Conservation (phyloP, 2,888 invertebrate species). For the Sabellastarte sp. region DNA sequence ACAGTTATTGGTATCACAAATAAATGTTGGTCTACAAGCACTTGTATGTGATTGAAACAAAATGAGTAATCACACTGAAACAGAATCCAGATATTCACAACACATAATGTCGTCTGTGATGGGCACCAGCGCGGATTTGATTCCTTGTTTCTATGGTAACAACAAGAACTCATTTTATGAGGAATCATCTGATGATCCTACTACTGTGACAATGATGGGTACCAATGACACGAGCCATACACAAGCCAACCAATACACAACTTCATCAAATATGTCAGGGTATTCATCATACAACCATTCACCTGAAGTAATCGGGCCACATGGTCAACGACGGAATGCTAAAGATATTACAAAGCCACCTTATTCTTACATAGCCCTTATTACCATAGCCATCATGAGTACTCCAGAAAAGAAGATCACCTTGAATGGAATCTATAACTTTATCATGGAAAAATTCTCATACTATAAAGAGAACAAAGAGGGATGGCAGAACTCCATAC, state of each 20-base stretch:
- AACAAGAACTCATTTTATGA: not conserved
- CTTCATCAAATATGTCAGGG: not conserved
- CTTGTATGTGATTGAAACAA: too few species aligned
- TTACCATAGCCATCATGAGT: constrained; percentile 61
- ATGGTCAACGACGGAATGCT: constrained; percentile 36
- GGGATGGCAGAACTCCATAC: constrained; percentile 85
- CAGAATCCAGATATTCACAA: not conserved
- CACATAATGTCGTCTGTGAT: not conserved
- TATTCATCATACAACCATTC: not conserved
- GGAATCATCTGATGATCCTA: not conserved
- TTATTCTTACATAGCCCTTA: constrained; percentile 70
- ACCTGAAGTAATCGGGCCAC: not conserved
- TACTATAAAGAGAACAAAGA: constrained; percentile 97
- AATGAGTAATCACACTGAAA: too few species aligned
- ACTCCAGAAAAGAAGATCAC: constrained; percentile 60
- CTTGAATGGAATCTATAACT: constrained; percentile 78
- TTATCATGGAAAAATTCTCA: constrained; percentile 96
- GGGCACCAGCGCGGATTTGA: not conserved
- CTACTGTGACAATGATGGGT: not conserved
- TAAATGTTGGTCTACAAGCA: too few species aligned
- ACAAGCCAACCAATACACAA: not conserved
- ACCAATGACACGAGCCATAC: not conserved
- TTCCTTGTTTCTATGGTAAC: not conserved
- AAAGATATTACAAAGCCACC: constrained; percentile 83
- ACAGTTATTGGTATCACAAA: too few species aligned